Base-by-base conservation (phyloP, 2,113 vertebrate species). In the Apaloderma vittatum region DNA sequence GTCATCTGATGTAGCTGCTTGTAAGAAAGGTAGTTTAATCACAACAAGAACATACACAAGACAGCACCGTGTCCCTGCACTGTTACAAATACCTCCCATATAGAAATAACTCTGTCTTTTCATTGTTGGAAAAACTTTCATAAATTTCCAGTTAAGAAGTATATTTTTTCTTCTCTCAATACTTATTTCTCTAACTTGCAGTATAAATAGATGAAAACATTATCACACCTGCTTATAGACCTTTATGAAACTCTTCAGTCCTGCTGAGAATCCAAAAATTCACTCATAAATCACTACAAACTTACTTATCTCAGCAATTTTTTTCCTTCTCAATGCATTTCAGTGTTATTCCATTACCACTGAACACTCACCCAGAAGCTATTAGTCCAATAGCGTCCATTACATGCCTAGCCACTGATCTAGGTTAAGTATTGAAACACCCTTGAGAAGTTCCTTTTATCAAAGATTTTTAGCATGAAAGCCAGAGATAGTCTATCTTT, bases 101-200 rank as follows among this genome's bases (percentile, higher is more conserved):
- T 63, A 81, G 89, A 84, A 94, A 86, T 58, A 86, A 57, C 9
- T n/a, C 36, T 32, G 12, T 68, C 8, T 57, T 79, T 81, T 85
- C 13, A 13, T n/a, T 49, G n/a, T 29, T n/a, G 27, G 58, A 61
- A 82, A 90, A 91, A 26, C 23, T 85, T 65, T 61, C 49, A 93
- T 95, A 90, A 34, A 61, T 90, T 93, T 93, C 65, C 90, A 67
- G 63, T 96, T 90, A 88, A 48, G 75, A 80, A 95, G 0, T 61
- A 79, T 93, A 46, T 87, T 90, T 94, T 62, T 92, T 92, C 26
- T 90, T 23, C 51, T 82, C 36, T 95, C 82, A 92, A 48, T 70
- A 77, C 37, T 62, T 70, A 17, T 63, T 94, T 94, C 51, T 92
- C 14, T 86, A 80, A 88, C 93, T 94, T 90, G 12, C 18, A 23